A percentile compares a stretch with the other conserved stretches of the same genome.
Conservation (phyloP, 37 sponge, comb jelly and placozoan species). For the Haliclona indistincta region DNA sequence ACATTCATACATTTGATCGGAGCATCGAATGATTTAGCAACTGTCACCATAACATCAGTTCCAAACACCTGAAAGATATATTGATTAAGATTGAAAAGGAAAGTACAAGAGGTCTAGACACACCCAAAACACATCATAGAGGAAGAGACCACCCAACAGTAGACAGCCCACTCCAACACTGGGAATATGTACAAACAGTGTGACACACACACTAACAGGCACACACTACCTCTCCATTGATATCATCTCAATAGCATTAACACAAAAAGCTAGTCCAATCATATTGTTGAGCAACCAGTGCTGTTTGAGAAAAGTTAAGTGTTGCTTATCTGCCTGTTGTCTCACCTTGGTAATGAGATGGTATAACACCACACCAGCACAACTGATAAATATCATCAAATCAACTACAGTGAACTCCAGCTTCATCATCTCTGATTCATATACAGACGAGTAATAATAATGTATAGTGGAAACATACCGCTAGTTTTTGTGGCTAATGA, state of each 20-base stretch:
- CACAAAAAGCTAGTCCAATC: slow-evolving; percentile 89
- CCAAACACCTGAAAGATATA: slow-evolving; percentile 82
- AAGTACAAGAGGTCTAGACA: not conserved
- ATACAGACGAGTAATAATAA: too few species aligned
- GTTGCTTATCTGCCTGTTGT: not conserved
- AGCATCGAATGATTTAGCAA: slow-evolving; percentile 95
- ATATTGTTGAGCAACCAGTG: slow-evolving; percentile 97
- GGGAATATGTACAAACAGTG: slow-evolving; percentile 15
- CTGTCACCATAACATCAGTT: slow-evolving; percentile 99
- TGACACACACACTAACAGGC: slow-evolving; percentile 1
- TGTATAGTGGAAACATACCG: too few species aligned
- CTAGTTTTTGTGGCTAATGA: too few species aligned
- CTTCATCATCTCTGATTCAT: slow-evolving; percentile 30
- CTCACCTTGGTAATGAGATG: slow-evolving; percentile 64
- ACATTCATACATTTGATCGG: slow-evolving; percentile 91
- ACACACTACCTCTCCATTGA: slow-evolving; percentile 76
- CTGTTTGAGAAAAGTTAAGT: slow-evolving; percentile 38
- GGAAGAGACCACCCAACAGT: slow-evolving; percentile 91
- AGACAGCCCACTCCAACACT: slow-evolving; percentile 91
- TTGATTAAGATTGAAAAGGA: not conserved
- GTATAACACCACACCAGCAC: slow-evolving; percentile 5
- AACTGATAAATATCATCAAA: slow-evolving; percentile 3
- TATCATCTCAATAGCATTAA: slow-evolving; percentile 95
- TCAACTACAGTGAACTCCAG: slow-evolving; percentile 40
- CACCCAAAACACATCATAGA: slow-evolving; percentile 99